Evolutionary conservation across 2,888 invertebrate species (phyloP), one percentile per base, ranked within the genome.

Genomic region (Sphinx pinastri): DNA sequence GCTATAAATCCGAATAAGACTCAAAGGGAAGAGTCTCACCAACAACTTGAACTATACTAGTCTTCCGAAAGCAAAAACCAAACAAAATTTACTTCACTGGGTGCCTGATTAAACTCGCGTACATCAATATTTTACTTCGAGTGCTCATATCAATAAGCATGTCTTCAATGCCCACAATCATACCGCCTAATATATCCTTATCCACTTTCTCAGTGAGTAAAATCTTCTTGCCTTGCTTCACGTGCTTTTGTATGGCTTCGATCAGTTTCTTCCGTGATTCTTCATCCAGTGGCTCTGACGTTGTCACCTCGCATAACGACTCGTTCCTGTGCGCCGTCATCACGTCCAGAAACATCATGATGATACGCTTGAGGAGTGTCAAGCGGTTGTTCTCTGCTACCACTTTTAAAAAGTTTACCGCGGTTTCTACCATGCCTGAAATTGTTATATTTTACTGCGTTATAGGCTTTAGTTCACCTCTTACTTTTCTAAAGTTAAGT

Each of bases 271-370:
- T 74, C 0, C 87, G 80, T 0, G 81, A 78, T 6, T 68, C 67
- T 0, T 82, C 80, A 10, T 90, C 88, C 0, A 92, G 84, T 6
- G 89, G 88, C 45, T 85, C 84, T 1, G 92, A 91, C 1, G 92
- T 92, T 67, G 92, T 91, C 0, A 92, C 90, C 74, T 92, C 92
- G 71, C 92, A 92, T 0, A 88, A 75, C 2, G 89, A 88, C 67
- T 91, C 88, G 19, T 92, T 90, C 54, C 90, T 85, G 70, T 93
- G 91, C 0, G 92, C 92, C 6, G 88, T 86, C 93, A 93, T 92
- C 1, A 92, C 85, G 0, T 78, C 70, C 0, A 84, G 77, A 72
- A 88, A 92, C 82, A 88, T 81, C 12, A 59, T 85, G 47, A 92
- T 86, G 83, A 93, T 92, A 38, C 84, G 84, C 54, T 79, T 79